A percentile compares a stretch with the other conserved stretches of the same genome.
Evolutionary conservation across 2,113 vertebrate genomes (phyloP).

Genomic region (Lepus americanus): DNA sequence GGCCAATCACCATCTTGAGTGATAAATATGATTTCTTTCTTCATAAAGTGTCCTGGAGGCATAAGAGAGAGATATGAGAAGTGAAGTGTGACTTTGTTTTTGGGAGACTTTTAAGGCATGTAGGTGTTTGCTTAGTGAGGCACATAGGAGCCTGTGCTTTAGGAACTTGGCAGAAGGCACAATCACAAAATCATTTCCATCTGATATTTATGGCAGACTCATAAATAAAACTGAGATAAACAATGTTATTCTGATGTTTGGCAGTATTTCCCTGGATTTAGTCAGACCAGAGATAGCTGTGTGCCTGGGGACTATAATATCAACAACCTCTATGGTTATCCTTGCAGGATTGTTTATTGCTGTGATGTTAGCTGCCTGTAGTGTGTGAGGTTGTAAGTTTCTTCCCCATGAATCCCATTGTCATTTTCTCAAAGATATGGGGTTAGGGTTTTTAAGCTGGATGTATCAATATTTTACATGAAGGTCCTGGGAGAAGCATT

Average conservation of each 20-base stretch:
- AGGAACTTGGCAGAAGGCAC: background rate
- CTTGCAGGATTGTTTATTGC: background rate
- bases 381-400: background rate
- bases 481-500: background rate
- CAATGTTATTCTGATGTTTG: background rate
- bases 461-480: background rate
- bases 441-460: background rate
- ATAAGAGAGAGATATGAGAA: background rate
- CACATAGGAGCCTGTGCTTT: background rate
- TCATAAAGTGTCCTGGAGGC: background rate
- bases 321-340: background rate
- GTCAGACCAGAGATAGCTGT: background rate
- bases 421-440: background rate
- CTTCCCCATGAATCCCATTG: background rate
- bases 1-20: background rate
- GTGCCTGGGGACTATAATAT: background rate
- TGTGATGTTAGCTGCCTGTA: background rate
- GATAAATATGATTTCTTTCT: background rate
- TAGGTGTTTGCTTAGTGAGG: background rate
- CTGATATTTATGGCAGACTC: background rate
- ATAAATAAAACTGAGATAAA: background rate
- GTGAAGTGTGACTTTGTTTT: background rate
- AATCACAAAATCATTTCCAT: constrained; percentile 10
- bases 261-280: constrained; percentile 18
- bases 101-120: background rate